A percentile compares a stretch with the other conserved stretches of the same genome.
Evolutionary conservation across 2,888 invertebrate genomes (phyloP).

Genomic region (Amblyjoppa proteus): DNA sequence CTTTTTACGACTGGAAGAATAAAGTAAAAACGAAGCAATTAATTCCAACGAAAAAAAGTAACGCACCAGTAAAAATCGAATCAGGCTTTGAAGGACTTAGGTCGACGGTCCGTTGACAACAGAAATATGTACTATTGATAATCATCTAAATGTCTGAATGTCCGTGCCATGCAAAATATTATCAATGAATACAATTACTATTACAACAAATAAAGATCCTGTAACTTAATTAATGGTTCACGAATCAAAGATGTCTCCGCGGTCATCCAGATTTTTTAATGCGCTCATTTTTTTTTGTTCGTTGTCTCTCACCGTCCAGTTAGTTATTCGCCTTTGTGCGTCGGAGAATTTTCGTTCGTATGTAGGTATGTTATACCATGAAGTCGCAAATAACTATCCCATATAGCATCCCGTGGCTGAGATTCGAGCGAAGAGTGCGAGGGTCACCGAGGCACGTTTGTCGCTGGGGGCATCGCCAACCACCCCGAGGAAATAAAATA

Average conservation of each 20-base stretch:
- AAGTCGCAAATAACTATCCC: conserved; percentile 26
- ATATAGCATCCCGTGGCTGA: conserved; percentile 3
- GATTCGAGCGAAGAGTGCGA: conserved; percentile 34
- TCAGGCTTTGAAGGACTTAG: no score
- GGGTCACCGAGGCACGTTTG: conserved; percentile 61
- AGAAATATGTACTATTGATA: no score
- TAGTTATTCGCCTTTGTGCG: conserved; percentile 43
- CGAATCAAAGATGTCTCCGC: conserved; percentile 55
- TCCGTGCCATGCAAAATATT: no score
- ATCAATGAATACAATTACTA: no score
- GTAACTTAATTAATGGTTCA: conserved; percentile 7
- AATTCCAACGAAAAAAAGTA: no score
- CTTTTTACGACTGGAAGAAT: not conserved
- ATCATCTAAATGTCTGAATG: no score
- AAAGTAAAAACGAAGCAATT: conserved; percentile 7
- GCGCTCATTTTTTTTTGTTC: conserved; percentile 23
- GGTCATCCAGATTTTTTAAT: conserved; percentile 13
- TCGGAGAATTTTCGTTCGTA: conserved; percentile 24
- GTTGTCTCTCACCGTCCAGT: conserved; percentile 17
- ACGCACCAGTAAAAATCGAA: no score
- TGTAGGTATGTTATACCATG: conserved; percentile 3
- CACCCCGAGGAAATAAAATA: conserved; percentile 56
- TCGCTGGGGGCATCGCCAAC: conserved; percentile 57
- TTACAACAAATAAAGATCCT: not conserved
- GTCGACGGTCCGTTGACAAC: no score